Evolutionary conservation across 2,113 vertebrate species (phyloP), one percentile per base, ranked within the genome.

Genomic region (Ochotona curzoniae): DNA sequence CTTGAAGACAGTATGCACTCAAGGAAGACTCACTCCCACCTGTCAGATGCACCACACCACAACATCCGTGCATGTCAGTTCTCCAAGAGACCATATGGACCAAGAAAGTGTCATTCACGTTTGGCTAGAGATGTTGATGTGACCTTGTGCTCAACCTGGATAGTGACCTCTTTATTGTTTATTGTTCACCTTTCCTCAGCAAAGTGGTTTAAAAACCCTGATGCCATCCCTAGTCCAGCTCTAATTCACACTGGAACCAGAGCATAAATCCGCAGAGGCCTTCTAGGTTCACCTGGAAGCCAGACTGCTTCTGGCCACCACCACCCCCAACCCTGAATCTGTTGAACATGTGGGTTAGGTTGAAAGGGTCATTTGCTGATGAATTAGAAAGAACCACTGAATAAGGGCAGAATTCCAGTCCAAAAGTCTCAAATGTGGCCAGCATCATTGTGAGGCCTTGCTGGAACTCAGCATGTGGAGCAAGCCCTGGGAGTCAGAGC

Each of bases 381-480:
- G 60, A 66, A 18, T 11, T 57, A 21, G 3, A 17, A 71, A 73
- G 12, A 61, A 6, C 8, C 49, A 32, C 0, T 18, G 47, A 32
- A 35, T 25, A 78, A 76, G 32, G 73, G 26, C 23, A 30, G 10
- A 35, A 57, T 10, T 10, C 70, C 18, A 69, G 60, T 17, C 20
- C 5, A 7, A 23, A 15, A 1, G 4, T 2, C 60, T 49, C 49
- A 35, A 8, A 14, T 13, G 1, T 15, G 7, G 8, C 23, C 3
- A 7, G 3, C 6, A 3, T 10, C 3, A 17, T 18, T 20, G 20
- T 35, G 14, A 73, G 30, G 10, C 26, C 9, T 25, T 21, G 18
- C 32, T 14, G 32, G 20, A 30, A 2, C 64, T 21, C 0, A 54
- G 17, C 18, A 23, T 5, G 18, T 32, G 47, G 28, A 25, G 30